Percentiles rank a stretch among this genome's conserved stretches.
Evolutionary conservation across 2,113 vertebrate species (phyloP).

Genomic region (Phocoena sinus): DNA sequence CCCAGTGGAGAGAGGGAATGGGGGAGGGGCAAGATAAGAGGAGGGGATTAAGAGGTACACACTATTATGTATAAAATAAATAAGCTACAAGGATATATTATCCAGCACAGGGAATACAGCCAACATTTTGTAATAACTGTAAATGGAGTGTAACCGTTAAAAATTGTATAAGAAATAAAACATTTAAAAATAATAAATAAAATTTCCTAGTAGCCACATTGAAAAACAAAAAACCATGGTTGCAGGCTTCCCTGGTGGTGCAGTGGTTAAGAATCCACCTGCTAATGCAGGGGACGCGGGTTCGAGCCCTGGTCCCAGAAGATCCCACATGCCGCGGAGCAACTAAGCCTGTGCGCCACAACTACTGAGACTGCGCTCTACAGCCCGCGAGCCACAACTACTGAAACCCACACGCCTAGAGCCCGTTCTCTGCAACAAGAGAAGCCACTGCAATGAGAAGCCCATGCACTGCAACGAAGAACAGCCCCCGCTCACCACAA

Average conservation of each 20-base stretch:
- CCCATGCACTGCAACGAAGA: too few relatives aligned
- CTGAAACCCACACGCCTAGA: too few relatives aligned
- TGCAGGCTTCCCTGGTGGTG: too few relatives aligned
- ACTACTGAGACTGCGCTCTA: too few relatives aligned
- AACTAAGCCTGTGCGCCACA: rapidly evolving
- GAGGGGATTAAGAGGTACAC: neutral
- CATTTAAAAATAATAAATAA: neutral
- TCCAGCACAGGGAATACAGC: neutral
- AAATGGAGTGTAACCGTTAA: neutral
- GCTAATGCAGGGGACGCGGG: too few relatives aligned
- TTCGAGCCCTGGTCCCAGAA: rapidly evolving
- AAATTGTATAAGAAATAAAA: neutral
- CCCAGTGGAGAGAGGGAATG: neutral
- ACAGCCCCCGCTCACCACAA: rapidly evolving
- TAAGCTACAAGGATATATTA: too few relatives aligned
- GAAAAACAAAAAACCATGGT: too few relatives aligned
- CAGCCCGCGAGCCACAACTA: too few relatives aligned
- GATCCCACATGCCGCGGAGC: too few relatives aligned
- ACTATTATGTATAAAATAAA: neutral
- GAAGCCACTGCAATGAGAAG: too few relatives aligned
- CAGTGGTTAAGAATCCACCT: too few relatives aligned
- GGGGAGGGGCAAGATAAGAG: neutral
- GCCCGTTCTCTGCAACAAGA: too few relatives aligned
- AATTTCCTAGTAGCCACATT: neutral
- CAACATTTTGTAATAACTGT: neutral